Evolutionary conservation across 2,888 invertebrate genomes (phyloP).

Genomic region (Nomada hirtipes): DNA sequence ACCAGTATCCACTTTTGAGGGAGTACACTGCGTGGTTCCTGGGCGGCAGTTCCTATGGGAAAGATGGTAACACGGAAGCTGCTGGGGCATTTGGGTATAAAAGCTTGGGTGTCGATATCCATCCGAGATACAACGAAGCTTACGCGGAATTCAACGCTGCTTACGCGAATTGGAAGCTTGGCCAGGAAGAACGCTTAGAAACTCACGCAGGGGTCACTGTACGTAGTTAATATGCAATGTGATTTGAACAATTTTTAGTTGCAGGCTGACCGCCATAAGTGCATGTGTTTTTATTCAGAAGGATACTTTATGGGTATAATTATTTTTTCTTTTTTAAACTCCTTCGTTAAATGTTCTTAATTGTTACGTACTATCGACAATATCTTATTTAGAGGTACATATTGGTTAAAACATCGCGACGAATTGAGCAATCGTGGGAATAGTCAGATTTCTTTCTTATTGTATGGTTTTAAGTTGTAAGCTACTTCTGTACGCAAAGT

Average conservation of each 20-base stretch:
- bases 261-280: too few relatives aligned
- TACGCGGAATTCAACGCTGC: conserved; percentile 38
- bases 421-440: too few relatives aligned
- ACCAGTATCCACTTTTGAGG: conserved; percentile 74
- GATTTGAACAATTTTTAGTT: too few relatives aligned
- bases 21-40: conserved; percentile 77
- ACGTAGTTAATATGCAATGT: too few relatives aligned
- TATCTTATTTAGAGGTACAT: too few relatives aligned
- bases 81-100: conserved; percentile 77
- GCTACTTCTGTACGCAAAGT: too few relatives aligned
- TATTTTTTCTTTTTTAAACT: background rate
- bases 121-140: conserved; percentile 66
- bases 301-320: too few relatives aligned
- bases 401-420: too few relatives aligned
- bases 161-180: conserved; percentile 50
- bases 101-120: conserved; percentile 70
- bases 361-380: background rate
- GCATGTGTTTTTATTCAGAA: too few relatives aligned
- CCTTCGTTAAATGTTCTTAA: background rate
- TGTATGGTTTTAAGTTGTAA: too few relatives aligned
- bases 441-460: too few relatives aligned
- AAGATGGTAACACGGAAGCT: conserved; percentile 73
- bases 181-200: conserved; percentile 23
- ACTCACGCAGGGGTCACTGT: conserved; percentile 34
- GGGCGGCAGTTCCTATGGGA: conserved; percentile 72